Base-by-base conservation (phyloP, 2,888 invertebrate genomes). In the Lepeophtheirus nordmannii region DNA sequence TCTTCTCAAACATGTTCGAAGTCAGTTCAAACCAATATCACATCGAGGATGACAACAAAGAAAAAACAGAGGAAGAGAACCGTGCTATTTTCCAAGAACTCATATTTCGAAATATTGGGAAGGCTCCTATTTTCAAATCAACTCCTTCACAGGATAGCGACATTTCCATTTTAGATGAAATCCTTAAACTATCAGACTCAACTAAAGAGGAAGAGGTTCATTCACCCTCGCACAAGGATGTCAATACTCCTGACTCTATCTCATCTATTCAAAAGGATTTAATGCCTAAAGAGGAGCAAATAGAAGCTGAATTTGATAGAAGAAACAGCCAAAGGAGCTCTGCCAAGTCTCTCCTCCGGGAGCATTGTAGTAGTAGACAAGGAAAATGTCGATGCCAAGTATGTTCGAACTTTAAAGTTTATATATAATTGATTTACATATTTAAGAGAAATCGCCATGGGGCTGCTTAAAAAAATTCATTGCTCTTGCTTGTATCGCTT, bases 61-160 rank as follows among this genome's bases (percentile, higher is more conserved):
- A 30, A 7, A 7, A 30, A 30, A 30, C 2, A 5, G 30, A 30
- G 7, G 30, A 30, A 30, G 30, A 30, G 30, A 30, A 30, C 30
- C 30, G 30, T 2, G 30, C 30, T 7, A 30, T 30, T 30, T 30
- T 30, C 30, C 30, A 30, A 30, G 30, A 30, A 30, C 30, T 30
- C 30, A 30, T 30, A 30, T 7, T 30, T 30, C 30, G 30, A 30
- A 30, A 30, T 7, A 30, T 17, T 17, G 53, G 8, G 5, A 14
- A 17, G 53, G 17, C 8, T 17, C 17, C 53, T 2, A 17, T 46
- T 17, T 46, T 46, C 17, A 46, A 46, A 46, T 14, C 53, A n/a
- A n/a, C 53, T 46, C 53, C 53, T 17, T 61, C 61, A 2, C n/a
- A 30, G 38, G 61, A 61, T n/a, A 61, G 61, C 30, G 61, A 61